phyloP scores from a whole-genome alignment of 2,113 vertebrate species.

The Poeciliopsis retropinna region DNA sequence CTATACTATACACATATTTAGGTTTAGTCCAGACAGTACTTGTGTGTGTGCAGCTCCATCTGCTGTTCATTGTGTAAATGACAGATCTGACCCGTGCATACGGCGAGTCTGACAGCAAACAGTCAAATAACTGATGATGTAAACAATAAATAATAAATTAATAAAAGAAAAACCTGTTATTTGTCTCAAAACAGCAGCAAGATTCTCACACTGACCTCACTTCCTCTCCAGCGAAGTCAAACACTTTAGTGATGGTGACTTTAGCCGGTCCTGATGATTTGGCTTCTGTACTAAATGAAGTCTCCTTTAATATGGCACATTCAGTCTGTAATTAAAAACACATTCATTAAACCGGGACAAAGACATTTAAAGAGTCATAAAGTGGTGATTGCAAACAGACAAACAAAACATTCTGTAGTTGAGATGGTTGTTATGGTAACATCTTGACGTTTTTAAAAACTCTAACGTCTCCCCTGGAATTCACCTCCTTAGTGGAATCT shows the following conservation, averaged over 20 bases:
- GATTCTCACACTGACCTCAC: constrained; percentile 82
- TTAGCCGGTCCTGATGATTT: constrained; percentile 81
- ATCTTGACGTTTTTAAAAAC: neutral
- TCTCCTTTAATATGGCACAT: constrained; percentile 29
- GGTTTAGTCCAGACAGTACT: neutral
- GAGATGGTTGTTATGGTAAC: no score
- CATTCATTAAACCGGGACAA: neutral
- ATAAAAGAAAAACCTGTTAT: neutral
- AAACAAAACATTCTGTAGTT: no score
- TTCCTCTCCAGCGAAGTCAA: constrained; percentile 69
- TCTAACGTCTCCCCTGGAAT: neutral
- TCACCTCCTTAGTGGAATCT: constrained; percentile 33
- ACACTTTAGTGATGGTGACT: constrained; percentile 70
- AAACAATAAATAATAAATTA: no score
- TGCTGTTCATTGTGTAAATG: constrained; percentile 17
- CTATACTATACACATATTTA: no score
- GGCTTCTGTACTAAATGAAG: constrained; percentile 26
- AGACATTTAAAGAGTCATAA: neutral
- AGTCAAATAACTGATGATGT: no score
- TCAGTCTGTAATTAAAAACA: constrained; percentile 63
- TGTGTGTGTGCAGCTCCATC: constrained; percentile 23
- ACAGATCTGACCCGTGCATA: neutral
- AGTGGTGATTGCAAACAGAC: no score
- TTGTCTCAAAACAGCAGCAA: neutral
- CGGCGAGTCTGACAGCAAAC: neutral